Evolutionary conservation across 2,113 vertebrate genomes (phyloP), one percentile per base, ranked within the genome.

Genomic region (Cinclus cinclus): DNA sequence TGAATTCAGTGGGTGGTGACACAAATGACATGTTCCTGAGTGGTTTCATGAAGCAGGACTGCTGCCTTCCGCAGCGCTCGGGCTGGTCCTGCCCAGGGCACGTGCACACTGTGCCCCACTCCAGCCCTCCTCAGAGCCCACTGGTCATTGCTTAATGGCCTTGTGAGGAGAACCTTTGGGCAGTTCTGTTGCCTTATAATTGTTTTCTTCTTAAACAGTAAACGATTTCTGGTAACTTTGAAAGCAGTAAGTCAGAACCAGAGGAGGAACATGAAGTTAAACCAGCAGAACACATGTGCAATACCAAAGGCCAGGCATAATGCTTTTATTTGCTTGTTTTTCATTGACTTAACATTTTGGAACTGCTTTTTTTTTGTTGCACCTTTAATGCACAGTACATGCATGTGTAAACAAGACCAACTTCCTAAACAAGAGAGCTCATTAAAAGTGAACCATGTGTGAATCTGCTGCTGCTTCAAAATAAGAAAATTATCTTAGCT

Each of bases 41-140:
- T 9, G 31, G 39, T 59, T 81, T 39, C 23, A 10, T 9, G 44
- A 20, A 71, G 49, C 15, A 22, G 52, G 52, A 25, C 28, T 2
- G 0, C 50, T 86, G 59, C 30, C 15, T 81, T 16, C 22, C 19
- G 19, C 33, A 4, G 62, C 0, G 1, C 25, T 18, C 0, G 1
- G 60, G 60, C n/a, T 13, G 12, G 28, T 35, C 13, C 41, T 56
- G 77, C 49, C 52, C n/a, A 49, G 68, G 80, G n/a, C n/a, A 25
- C 2, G 25, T 42, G 52, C 39, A 24, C 1, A 1, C 24, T 18
- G 16, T 30, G 41, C 15, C 17, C 60, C 16, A 3, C 41, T 39
- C 71, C 50, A 83, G 15, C 11, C n/a, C 9, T 9, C 28, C 74
- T 68, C 62, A 18, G 67, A n/a, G 41, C 15, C 81, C 20, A 15